phyloP scores from a whole-genome alignment of 92 coral and sea anemone genomes.

The Meandrina meandrites region DNA sequence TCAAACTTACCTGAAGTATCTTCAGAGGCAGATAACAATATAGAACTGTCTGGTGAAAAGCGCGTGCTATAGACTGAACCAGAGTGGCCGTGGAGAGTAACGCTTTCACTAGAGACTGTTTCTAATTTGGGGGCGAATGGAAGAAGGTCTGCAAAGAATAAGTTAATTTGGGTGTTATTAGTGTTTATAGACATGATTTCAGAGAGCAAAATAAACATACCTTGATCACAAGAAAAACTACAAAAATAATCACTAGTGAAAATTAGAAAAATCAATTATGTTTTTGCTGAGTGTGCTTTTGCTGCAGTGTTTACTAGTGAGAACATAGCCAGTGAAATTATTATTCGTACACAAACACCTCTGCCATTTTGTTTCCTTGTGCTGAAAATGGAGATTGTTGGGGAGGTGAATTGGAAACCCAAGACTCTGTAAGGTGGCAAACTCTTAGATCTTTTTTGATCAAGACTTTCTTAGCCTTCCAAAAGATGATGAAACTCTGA shows the following conservation, averaged over 20 bases:
- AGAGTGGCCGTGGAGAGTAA: slow-evolving; percentile 78
- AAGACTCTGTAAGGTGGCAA: too few relatives aligned
- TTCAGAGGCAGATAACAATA: slow-evolving; percentile 89
- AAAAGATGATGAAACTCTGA: too few relatives aligned
- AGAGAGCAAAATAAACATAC: neutral
- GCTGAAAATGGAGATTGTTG: too few relatives aligned
- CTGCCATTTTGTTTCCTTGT: neutral
- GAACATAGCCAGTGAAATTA: too few relatives aligned
- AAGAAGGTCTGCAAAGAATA: slow-evolving; percentile 43
- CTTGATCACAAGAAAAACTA: too few relatives aligned
- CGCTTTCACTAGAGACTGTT: slow-evolving; percentile 71
- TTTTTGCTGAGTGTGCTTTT: neutral
- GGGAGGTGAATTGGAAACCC: too few relatives aligned
- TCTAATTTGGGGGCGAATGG: slow-evolving; percentile 63
- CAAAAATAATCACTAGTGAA: too few relatives aligned
- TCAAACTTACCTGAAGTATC: slow-evolving; percentile 54
- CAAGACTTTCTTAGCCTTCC: too few relatives aligned
- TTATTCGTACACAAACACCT: too few relatives aligned
- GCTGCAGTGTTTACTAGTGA: neutral
- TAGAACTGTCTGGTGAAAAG: slow-evolving; percentile 82
- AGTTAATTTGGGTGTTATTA: neutral
- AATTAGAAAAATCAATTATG: too few relatives aligned
- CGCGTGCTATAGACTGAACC: slow-evolving; percentile 92
- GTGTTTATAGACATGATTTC: neutral
- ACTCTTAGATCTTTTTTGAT: too few relatives aligned